Base-by-base conservation (phyloP, 2,113 vertebrate genomes). In the Coryphaenoides rupestris region DNA sequence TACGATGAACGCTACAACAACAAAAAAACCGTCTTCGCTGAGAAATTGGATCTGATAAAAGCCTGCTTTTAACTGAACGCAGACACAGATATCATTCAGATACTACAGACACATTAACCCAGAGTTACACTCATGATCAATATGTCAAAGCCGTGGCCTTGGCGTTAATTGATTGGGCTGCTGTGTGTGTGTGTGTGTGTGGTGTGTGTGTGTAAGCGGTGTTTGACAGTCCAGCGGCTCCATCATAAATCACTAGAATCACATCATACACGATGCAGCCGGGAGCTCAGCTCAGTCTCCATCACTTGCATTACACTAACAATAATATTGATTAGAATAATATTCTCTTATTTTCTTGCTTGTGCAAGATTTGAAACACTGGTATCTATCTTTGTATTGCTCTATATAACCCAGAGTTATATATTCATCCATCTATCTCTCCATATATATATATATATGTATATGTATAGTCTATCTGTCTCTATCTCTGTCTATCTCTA, bases 81-180 rank as follows among this genome's bases (percentile, higher is more conserved):
- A 21, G 58, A 46, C 47, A 47, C 14, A 47, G 58, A 47, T 46
- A 21, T 66, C 45, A 2, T 0, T 15, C 45, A 65, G 26, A 47
- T 7, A 2, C 24, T 49, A 70, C 22, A 74, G 55, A 63, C 54
- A 55, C 62, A 74, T 78, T 80, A 77, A 82, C 68, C 74, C 70
- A 69, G 58, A 76, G 59, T 69, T 72, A 82, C 62, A 63, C 62
- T 63, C 24, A 40, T 73, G 78, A 86, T 81, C 78, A 74, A 75
- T 84, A 76, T 69, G 76, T 81, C 73, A 73, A 70, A 81, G 74
- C 62, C 59, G 57, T 73, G 70, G 80, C 71, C 69, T 77, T 71
- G 78, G 61, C 55, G 71, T 71, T 78, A 14, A 79, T 73, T 72
- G 71, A 81, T 81, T 67, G 33, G 23, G 45, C 68, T 58, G 62